These are phyloP conservation scores for Piaya cayana DNA, from an alignment of 2,113 vertebrate species.

Conservation along the genomic window DNA sequence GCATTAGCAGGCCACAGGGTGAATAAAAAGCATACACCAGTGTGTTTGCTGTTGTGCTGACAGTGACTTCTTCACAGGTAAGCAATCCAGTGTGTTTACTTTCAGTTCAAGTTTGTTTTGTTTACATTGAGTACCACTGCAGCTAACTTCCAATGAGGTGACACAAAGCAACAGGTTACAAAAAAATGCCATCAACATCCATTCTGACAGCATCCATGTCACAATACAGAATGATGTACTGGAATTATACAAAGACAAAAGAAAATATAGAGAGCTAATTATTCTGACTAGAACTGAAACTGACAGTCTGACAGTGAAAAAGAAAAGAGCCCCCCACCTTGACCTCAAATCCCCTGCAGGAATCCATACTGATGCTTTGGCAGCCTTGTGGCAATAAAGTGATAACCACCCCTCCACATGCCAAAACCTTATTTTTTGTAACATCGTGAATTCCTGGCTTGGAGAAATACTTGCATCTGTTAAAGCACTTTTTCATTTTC, in stretches of 20 bases:
- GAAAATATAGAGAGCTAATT: constrained; percentile 36
- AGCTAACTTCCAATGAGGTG: constrained; percentile 47
- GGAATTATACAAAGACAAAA: constrained; percentile 68
- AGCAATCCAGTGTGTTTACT: constrained; percentile 64
- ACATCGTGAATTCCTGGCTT: not conserved
- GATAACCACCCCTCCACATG: constrained; percentile 25
- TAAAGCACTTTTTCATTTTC: constrained; percentile 39
- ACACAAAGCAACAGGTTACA: constrained; percentile 63
- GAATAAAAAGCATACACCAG: not conserved
- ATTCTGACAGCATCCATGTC: constrained; percentile 60
- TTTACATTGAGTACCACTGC: constrained; percentile 15
- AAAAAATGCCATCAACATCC: constrained; percentile 56
- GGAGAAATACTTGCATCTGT: not conserved
- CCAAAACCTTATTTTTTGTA: not conserved
- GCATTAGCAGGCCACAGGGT: fast-evolving
- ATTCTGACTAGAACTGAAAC: constrained; percentile 62
- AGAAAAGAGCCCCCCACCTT: not conserved
- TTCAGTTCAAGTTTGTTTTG: constrained; percentile 21
- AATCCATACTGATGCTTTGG: constrained; percentile 43
- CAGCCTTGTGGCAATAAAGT: not conserved
- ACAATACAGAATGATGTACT: constrained; percentile 67
- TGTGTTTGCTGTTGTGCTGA: not conserved
- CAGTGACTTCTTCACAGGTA: not conserved
- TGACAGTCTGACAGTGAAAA: constrained; percentile 32
- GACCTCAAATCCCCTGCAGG: not conserved